A percentile compares a stretch with the other conserved stretches of the same genome.
Evolutionary conservation across 2,888 invertebrate species (phyloP).

Genomic region (Thelaira solivaga): DNA sequence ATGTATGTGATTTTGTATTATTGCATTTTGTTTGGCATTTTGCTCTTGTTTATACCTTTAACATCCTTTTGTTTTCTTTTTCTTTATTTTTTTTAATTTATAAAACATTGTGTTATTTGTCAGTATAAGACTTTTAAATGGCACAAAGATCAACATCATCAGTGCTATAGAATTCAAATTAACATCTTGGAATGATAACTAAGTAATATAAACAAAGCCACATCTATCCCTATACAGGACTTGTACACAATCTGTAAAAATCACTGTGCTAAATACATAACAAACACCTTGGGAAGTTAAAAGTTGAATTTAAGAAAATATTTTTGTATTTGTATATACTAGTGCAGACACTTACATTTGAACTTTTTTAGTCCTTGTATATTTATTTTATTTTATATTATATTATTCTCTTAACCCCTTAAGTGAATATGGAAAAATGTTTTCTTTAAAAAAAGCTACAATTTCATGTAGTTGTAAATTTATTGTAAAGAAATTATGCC

Average conservation of each 20-base stretch:
- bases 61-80: constrained; percentile 7
- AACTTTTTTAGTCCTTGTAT: background rate
- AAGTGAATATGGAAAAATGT: background rate
- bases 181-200: constrained; percentile 42
- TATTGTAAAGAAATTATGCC: no score
- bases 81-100: background rate
- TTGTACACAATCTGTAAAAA: background rate
- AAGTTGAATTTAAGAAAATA: constrained; percentile 25
- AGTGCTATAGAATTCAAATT: constrained; percentile 33
- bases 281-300: constrained; percentile 28
- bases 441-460: no score
- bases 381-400: background rate
- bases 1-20: constrained; percentile 16
- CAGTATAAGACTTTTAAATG: constrained; percentile 32
- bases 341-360: no score
- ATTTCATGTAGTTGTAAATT: no score
- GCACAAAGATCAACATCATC: constrained; percentile 52
- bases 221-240: background rate
- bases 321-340: no score
- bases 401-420: no score
- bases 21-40: constrained; percentile 27
- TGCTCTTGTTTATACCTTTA: constrained; percentile 34
- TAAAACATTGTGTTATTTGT: constrained; percentile 43
- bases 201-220: background rate
- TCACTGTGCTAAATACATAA: constrained; percentile 39